Conservation (phyloP, 1,140 invertebrate genomes). For the Hylyphantes graminicola region DNA sequence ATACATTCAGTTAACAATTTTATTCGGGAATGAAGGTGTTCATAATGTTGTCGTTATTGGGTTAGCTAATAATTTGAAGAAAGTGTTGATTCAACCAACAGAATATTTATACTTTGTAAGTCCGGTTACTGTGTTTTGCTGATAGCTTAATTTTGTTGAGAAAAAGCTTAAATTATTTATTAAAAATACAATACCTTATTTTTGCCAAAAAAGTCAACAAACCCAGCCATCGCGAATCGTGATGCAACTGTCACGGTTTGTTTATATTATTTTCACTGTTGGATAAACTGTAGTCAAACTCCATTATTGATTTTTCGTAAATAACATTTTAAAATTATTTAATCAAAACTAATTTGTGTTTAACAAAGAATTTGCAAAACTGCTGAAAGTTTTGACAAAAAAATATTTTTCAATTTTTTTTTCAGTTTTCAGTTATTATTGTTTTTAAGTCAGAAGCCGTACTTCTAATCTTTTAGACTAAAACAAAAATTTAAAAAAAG, state of each 20-base stretch:
- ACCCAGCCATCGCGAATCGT: slow-evolving; percentile 28
- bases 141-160: no score
- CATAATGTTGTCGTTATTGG: no score
- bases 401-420: no score
- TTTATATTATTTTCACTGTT: slow-evolving; percentile 17
- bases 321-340: not conserved
- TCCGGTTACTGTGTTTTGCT: no score
- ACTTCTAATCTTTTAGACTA: slow-evolving; percentile 4
- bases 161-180: not conserved
- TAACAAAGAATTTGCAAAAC: not conserved
- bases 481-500: slow-evolving; percentile 51
- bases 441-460: not conserved
- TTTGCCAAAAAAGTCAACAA: slow-evolving; percentile 49
- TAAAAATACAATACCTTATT: slow-evolving; percentile 31
- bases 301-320: not conserved
- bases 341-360: not conserved
- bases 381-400: not conserved
- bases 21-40: no score
- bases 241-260: slow-evolving; percentile 26
- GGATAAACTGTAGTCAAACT: slow-evolving; percentile 13
- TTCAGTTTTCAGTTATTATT: no score
- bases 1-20: no score
- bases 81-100: no score
- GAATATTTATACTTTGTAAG: no score
- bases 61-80: no score